phyloP scores from a whole-genome alignment of 2,888 invertebrate species.

The Saturnia japonica region DNA sequence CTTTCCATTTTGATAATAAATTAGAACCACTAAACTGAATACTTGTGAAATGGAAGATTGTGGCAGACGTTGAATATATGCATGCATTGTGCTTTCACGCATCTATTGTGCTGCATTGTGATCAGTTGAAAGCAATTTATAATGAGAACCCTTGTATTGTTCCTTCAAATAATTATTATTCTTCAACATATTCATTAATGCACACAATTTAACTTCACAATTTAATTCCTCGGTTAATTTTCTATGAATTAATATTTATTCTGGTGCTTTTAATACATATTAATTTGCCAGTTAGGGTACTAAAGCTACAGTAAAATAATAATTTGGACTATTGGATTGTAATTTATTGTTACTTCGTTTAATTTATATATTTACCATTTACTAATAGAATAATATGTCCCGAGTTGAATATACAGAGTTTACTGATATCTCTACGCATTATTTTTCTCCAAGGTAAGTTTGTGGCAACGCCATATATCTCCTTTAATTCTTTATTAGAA shows the following conservation, averaged over 20 bases:
- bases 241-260: background rate
- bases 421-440: too few species aligned
- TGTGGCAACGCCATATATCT: too few species aligned
- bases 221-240: background rate
- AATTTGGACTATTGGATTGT: background rate
- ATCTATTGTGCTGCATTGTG: slow-evolving; percentile 47
- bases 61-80: slow-evolving; percentile 47
- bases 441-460: too few species aligned
- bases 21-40: slow-evolving; percentile 6
- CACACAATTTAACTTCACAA: background rate
- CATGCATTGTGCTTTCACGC: slow-evolving; percentile 59
- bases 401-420: too few species aligned
- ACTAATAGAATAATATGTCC: too few species aligned
- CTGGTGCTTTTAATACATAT: background rate
- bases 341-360: background rate
- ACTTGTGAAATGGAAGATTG: slow-evolving; percentile 22
- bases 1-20: background rate
- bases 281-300: background rate
- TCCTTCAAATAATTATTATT: slow-evolving; percentile 5
- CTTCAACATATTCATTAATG: background rate
- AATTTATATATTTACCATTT: too few species aligned
- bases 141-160: slow-evolving; percentile 48
- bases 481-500: too few species aligned
- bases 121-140: slow-evolving; percentile 44
- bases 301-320: background rate